Percentiles rank a stretch among this genome's conserved stretches.
These are phyloP conservation scores for Rhogogaster chlorosoma DNA, from an alignment of 2,888 invertebrate species.

Conservation along the genomic window DNA sequence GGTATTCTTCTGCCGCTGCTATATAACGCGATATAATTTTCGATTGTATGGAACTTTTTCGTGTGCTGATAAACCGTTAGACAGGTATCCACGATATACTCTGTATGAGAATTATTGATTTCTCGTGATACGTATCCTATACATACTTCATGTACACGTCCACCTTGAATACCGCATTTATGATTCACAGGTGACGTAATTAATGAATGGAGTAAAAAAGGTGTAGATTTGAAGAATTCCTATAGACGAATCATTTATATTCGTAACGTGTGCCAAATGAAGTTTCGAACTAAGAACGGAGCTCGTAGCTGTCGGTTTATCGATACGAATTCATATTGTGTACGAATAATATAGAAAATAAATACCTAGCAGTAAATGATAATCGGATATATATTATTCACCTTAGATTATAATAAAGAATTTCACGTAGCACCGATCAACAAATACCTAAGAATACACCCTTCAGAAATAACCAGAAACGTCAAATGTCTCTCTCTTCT, in stretches of 20 bases:
- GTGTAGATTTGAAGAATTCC: background rate
- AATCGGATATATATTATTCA: background rate
- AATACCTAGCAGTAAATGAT: background rate
- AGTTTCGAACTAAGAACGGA: background rate
- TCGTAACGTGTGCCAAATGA: constrained; percentile 8
- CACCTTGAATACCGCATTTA: constrained; percentile 4
- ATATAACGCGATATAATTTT: background rate
- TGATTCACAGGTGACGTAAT: constrained; percentile 46
- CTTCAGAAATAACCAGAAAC: background rate
- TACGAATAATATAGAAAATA: background rate
- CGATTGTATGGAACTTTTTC: background rate
- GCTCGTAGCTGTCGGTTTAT: background rate
- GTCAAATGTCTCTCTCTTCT: constrained; percentile 39
- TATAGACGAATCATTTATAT: background rate
- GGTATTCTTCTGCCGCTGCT: background rate
- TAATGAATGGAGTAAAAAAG: background rate
- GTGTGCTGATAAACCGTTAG: background rate
- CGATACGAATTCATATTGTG: background rate
- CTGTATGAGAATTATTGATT: constrained; percentile 38
- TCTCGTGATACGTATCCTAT: constrained; percentile 37
- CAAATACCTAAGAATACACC: constrained; percentile 25
- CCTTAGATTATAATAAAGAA: constrained; percentile 10
- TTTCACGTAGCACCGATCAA: constrained; percentile 32
- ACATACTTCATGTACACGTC: background rate
- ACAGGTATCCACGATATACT: background rate